A percentile compares a stretch with the other conserved stretches of the same genome.
Evolutionary conservation across 2,113 vertebrate genomes (phyloP).

Genomic region (Mastomys natalensis): DNA sequence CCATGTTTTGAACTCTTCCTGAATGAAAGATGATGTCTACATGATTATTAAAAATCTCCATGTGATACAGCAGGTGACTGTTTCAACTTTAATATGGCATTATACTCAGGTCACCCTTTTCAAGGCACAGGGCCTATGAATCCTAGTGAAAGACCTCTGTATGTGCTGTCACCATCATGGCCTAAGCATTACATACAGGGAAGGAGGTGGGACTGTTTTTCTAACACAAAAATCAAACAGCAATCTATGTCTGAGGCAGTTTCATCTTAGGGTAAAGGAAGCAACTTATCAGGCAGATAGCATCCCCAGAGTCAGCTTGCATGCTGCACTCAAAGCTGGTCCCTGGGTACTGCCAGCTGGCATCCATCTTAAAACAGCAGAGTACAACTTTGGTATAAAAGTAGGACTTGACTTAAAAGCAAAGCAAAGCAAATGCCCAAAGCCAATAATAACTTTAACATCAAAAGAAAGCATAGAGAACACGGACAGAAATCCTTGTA

Average conservation of each 20-base stretch:
- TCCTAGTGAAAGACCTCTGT: background rate
- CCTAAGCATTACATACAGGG: background rate
- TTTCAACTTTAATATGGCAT: background rate
- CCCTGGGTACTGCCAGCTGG: slow-evolving; percentile 78
- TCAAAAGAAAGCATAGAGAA: slow-evolving; percentile 74
- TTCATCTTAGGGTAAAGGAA: slow-evolving; percentile 62
- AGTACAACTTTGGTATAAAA: slow-evolving; percentile 78
- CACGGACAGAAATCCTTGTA: slow-evolving; percentile 67
- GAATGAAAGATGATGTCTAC: background rate
- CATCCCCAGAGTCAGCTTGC: background rate
- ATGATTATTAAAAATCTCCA: background rate
- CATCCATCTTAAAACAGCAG: slow-evolving; percentile 78
- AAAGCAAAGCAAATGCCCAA: slow-evolving; percentile 84
- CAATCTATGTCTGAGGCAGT: slow-evolving; percentile 38
- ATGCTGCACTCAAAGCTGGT: slow-evolving; percentile 48
- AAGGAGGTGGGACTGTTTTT: background rate
- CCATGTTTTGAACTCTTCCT: background rate
- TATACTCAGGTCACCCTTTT: background rate
- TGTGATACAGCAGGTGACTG: background rate
- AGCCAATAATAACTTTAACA: slow-evolving; percentile 77
- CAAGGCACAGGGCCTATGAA: background rate
- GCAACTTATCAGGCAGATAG: slow-evolving; percentile 29
- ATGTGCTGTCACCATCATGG: background rate
- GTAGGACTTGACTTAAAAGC: slow-evolving; percentile 81
- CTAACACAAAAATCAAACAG: slow-evolving; percentile 47